Conservation (phyloP, 2,113 vertebrate species). For the Myiopsitta monachus region DNA sequence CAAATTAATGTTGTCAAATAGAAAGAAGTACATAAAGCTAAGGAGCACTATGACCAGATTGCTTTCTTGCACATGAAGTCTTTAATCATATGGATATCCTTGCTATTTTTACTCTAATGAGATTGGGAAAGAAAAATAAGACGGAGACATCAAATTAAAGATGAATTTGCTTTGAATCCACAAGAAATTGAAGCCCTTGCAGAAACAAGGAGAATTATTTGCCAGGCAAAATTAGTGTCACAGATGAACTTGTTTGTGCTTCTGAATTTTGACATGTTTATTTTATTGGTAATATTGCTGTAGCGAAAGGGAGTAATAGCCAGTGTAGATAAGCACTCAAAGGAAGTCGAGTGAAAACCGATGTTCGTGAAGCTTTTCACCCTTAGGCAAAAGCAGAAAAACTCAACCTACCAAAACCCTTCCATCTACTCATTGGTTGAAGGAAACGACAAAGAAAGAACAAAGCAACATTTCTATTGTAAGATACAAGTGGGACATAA, state of each 20-base stretch:
- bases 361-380: conserved; percentile 6
- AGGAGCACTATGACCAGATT: conserved; percentile 60
- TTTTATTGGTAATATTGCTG: conserved; percentile 39
- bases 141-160: conserved; percentile 52
- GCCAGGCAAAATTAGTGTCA: conserved; percentile 52
- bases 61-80: conserved; percentile 57
- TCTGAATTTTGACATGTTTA: conserved; percentile 57
- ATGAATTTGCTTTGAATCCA: conserved; percentile 66
- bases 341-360: conserved; percentile 9
- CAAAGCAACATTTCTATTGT: background rate
- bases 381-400: conserved; percentile 20
- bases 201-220: conserved; percentile 46
- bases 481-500: background rate
- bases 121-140: conserved; percentile 62
- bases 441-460: background rate
- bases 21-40: conserved; percentile 65
- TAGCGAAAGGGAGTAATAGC: background rate
- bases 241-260: conserved; percentile 54
- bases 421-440: background rate
- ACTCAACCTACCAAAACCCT: background rate
- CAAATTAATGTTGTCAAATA: conserved; percentile 71
- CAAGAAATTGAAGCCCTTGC: conserved; percentile 42
- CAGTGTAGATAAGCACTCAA: conserved; percentile 9
- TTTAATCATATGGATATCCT: conserved; percentile 62
- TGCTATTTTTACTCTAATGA: conserved; percentile 72